These are phyloP conservation scores for Drosophila imparisetae DNA, from an alignment of 2,888 invertebrate species.

Conservation along the genomic window DNA sequence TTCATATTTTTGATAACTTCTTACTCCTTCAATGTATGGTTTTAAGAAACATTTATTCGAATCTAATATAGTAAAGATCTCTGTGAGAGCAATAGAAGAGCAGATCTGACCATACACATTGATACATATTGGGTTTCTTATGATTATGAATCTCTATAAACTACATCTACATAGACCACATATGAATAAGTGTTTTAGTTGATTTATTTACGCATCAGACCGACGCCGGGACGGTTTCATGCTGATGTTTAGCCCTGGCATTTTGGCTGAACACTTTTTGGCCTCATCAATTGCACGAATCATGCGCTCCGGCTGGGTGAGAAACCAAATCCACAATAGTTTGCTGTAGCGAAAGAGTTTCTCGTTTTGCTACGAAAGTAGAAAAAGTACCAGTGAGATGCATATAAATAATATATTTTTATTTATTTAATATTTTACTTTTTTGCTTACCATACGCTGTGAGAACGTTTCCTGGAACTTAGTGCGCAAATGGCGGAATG, in stretches of 20 bases:
- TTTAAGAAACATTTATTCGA: too few species aligned
- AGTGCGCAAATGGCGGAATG: too few species aligned
- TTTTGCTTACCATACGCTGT: conserved; percentile 49
- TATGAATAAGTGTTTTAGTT: background rate
- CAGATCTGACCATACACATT: background rate
- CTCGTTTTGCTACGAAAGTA: conserved; percentile 72
- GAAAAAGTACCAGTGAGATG: background rate
- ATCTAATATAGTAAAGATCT: too few species aligned
- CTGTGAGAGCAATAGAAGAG: too few species aligned
- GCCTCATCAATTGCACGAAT: conserved; percentile 82
- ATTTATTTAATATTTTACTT: conserved; percentile 34
- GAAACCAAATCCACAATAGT: conserved; percentile 84
- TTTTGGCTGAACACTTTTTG: conserved; percentile 78
- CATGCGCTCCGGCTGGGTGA: conserved; percentile 83
- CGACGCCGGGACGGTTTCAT: conserved; percentile 46
- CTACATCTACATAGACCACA: background rate
- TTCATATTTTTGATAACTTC: too few species aligned
- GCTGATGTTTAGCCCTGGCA: conserved; percentile 60
- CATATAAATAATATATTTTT: background rate
- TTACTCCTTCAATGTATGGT: too few species aligned
- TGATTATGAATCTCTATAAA: background rate
- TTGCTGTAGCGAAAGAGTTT: conserved; percentile 77
- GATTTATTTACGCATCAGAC: conserved; percentile 64
- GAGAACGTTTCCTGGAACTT: too few species aligned
- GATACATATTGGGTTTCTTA: background rate